These are phyloP conservation scores for Leucophenga montana DNA, from an alignment of 2,888 invertebrate species.

Conservation along the genomic window DNA sequence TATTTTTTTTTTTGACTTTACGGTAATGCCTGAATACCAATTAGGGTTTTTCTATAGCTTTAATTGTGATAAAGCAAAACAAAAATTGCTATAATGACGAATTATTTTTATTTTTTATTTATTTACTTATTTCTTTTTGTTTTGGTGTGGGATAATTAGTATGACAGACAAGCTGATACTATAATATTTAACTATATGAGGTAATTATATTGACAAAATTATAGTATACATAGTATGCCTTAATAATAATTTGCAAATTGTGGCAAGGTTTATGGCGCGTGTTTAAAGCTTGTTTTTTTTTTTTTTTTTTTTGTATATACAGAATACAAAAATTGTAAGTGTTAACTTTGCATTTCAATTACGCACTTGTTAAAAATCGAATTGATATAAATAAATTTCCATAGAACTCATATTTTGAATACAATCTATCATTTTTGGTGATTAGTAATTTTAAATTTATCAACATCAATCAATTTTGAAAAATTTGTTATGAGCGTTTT, in stretches of 20 bases:
- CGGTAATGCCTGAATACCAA: constrained; percentile 5
- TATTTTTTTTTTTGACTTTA: not conserved
- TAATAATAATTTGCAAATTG: constrained; percentile 2
- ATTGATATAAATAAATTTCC: too few relatives aligned
- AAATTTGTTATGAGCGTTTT: too few relatives aligned
- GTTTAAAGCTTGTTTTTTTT: too few relatives aligned
- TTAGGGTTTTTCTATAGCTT: not conserved
- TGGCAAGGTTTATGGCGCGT: constrained; percentile 1
- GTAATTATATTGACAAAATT: too few relatives aligned
- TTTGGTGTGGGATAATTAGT: not conserved
- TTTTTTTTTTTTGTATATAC: not conserved
- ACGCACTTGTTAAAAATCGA: not conserved
- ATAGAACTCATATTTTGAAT: not conserved
- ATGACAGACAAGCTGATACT: not conserved
- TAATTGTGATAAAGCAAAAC: too few relatives aligned
- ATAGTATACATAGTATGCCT: not conserved
- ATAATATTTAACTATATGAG: too few relatives aligned
- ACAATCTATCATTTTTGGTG: too few relatives aligned
- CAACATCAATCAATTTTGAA: too few relatives aligned
- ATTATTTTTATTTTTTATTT: not conserved
- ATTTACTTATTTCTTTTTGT: not conserved
- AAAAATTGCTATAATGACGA: not conserved
- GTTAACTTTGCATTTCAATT: not conserved
- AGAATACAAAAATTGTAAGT: not conserved
- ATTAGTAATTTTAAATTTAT: too few relatives aligned